These are phyloP conservation scores for Mustela lutreola DNA, from an alignment of 2,113 vertebrate genomes.

Conservation along the genomic window DNA sequence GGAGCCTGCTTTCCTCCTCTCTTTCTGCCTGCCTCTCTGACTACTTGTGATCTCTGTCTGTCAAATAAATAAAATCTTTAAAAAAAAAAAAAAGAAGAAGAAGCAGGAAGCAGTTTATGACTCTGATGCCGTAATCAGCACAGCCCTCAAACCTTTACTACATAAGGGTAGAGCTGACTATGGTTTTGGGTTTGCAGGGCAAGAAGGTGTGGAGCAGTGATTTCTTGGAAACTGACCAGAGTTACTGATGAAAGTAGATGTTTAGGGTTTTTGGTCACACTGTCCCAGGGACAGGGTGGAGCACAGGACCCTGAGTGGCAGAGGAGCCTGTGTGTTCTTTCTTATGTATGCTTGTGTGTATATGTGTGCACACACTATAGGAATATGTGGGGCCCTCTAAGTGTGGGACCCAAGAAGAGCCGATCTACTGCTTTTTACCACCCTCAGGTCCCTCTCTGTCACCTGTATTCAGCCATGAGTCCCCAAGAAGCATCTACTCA, in stretches of 20 bases:
- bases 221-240: neutral
- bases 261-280: neutral
- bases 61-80: no score
- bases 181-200: neutral
- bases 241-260: neutral
- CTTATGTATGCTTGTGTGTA: neutral
- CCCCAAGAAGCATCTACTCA: neutral
- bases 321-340: neutral
- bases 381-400: neutral
- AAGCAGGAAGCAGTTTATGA: constrained; percentile 3
- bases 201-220: neutral
- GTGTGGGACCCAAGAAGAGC: neutral
- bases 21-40: no score
- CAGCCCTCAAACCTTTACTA: neutral
- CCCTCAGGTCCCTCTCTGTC: neutral
- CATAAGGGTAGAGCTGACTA: neutral
- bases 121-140: neutral
- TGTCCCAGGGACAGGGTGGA: neutral
- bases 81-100: neutral
- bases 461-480: neutral
- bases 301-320: neutral
- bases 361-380: neutral
- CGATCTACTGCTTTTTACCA: neutral
- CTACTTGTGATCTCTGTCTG: no score
- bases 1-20: no score